Conservation (phyloP, 2,113 vertebrate species). For the Oplegnathus fasciatus region DNA sequence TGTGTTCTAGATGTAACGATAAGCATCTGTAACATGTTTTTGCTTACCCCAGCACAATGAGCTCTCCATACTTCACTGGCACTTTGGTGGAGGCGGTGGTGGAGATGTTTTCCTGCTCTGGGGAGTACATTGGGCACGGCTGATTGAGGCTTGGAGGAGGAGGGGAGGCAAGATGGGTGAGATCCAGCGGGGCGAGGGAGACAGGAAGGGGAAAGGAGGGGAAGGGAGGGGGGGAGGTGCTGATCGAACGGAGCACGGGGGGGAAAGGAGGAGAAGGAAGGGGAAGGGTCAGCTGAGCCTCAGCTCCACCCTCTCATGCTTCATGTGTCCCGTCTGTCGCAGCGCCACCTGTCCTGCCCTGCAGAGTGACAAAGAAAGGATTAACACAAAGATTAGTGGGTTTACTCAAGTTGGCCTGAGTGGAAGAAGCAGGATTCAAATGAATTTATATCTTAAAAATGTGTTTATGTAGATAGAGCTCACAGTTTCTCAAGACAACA, state of each 20-base stretch:
- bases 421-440: background rate
- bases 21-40: background rate
- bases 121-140: constrained; percentile 96
- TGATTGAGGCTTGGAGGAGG: constrained; percentile 72
- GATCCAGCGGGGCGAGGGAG: constrained; percentile 49
- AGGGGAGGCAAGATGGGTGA: constrained; percentile 43
- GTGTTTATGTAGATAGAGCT: background rate
- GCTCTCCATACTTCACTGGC: constrained; percentile 98
- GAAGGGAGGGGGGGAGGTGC: constrained; percentile 42
- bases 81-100: constrained; percentile 94
- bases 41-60: constrained; percentile 99
- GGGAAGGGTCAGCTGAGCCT: constrained; percentile 81
- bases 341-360: constrained; percentile 62
- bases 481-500: background rate
- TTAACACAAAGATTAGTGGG: constrained; percentile 28
- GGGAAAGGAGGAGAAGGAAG: constrained; percentile 70
- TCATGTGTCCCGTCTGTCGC: constrained; percentile 64
- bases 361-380: constrained; percentile 44
- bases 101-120: constrained; percentile 98
- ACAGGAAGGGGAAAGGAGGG: constrained; percentile 46
- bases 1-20: background rate
- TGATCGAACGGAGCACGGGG: constrained; percentile 51
- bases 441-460: background rate
- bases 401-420: background rate
- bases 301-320: constrained; percentile 82